Evolutionary conservation across 2,113 vertebrate species (phyloP).

Genomic region (Ctenomys sociabilis): DNA sequence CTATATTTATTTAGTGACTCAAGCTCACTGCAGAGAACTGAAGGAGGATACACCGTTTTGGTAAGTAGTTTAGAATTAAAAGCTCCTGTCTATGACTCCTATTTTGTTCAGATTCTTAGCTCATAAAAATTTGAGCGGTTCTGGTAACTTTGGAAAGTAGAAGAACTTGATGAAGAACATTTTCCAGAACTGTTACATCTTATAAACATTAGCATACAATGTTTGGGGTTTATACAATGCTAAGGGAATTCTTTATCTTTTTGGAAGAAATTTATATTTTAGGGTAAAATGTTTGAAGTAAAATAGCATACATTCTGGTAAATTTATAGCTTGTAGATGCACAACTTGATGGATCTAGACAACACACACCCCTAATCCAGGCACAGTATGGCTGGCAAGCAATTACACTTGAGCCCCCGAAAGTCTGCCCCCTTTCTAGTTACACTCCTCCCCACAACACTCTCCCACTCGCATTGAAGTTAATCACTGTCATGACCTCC

Average conservation of each 20-base stretch:
- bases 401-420: fast-evolving
- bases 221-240: neutral
- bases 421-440: fast-evolving
- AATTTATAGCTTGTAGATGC: neutral
- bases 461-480: neutral
- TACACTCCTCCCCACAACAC: neutral
- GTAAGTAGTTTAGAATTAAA: conserved; percentile 51
- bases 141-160: neutral
- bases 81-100: neutral
- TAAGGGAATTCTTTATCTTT: conserved; percentile 10
- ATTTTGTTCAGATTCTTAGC: neutral
- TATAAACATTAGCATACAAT: neutral
- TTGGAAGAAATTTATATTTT: conserved; percentile 6
- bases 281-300: neutral
- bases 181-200: neutral
- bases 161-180: neutral
- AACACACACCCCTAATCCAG: neutral
- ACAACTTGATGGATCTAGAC: neutral
- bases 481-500: neutral
- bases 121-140: neutral
- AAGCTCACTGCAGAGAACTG: neutral
- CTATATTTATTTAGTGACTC: neutral
- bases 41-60: neutral
- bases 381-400: neutral
- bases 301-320: neutral